Evolutionary conservation across 2,113 vertebrate genomes (phyloP), one percentile per base, ranked within the genome.

Genomic region (Labeo rohita): DNA sequence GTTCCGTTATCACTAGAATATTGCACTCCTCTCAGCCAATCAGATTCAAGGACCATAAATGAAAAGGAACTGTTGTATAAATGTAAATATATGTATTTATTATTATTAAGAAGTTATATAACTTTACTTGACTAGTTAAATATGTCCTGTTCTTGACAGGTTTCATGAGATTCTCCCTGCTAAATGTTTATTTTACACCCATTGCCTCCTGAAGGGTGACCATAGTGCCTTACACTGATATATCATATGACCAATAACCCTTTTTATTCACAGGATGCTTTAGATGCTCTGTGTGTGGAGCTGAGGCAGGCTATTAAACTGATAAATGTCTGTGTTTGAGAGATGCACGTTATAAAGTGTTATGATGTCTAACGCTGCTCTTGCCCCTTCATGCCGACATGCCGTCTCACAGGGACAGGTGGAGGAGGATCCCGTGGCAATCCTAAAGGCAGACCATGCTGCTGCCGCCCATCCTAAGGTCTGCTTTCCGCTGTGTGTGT

Each of bases 381-480:
- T 94, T 93, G 88, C 87, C 87, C 80, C 85, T 43, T 0, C 92
- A 90, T 87, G 86, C 91, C 74, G 52, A 83, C 61, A 85, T 85
- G 91, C 89, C 79, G 59, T 84, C 78, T 88, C 63, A 87, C 93
- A 97, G 96, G 96, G 90, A 92, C 94, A 92, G 88, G 93, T 68
- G 90, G 96, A 96, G 0, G 95, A 96, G 90, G 95, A 94, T 68
- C 92, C 94, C 0, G 91, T 95, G 88, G 89, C 94, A 50, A 84
- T 95, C 73, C 92, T 95, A 11, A 94, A 93, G 91, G 92, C 93
- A 4, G 75, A 93, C 90, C 94, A 94, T 84, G 91, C 94, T 87
- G 91, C 92, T 80, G 93, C 91, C 88, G 90, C 93, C 73, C 92
- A 91, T 77, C 92, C 94, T 83, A 95, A 97, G 96, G 96, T 97